Base-by-base conservation (phyloP, 2,113 vertebrate species). In the Rattus rattus region DNA sequence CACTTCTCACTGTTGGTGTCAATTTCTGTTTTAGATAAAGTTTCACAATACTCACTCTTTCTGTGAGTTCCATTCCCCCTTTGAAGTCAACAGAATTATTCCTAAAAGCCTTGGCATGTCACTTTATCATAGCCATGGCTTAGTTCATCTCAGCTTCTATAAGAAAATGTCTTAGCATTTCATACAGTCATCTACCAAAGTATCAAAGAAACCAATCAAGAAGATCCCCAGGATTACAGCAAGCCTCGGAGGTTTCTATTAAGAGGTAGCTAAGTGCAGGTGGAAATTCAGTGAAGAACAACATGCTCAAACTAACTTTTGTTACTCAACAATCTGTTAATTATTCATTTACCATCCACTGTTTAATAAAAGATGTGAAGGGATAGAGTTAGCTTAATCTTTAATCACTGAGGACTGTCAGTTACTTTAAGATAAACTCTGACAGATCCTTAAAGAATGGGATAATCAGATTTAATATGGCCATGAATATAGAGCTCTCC, bases 401-500 rank as follows among this genome's bases (percentile, higher is more conserved):
- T 96, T 76, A 81, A 95, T 97, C 94, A 97, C 49, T 75, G 54
- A 95, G 9, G 83, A 72, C 91, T 96, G 80, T 95, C 96, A 91
- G 69, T 88, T 98, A 94, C 89, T 95, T 86, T 92, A 65, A 94
- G 85, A 95, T 72, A 96, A 94, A 94, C 80, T 92, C 49, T 2
- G 36, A 96, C 63, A 94, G 87, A 91, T 87, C 14, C 11, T 83
- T 97, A 95, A 97, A 84, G 92, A 92, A 95, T 91, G 70, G 33
- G 39, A 90, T 47, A 52, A 81, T 94, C 36, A 95, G 72, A 75
- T 43, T 96, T 94, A 96, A 95, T 80, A 77, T 87, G 54, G 56
- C 43, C 65, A 77, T 94, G 85, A 81, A 96, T 91, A 90, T 59
- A 94, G 81, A 92, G 43, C 28, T 76, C 43, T 96, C 24, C 43